Conservation (phyloP, 92 coral and sea anemone species). For the Zoanthus sansibaricus region DNA sequence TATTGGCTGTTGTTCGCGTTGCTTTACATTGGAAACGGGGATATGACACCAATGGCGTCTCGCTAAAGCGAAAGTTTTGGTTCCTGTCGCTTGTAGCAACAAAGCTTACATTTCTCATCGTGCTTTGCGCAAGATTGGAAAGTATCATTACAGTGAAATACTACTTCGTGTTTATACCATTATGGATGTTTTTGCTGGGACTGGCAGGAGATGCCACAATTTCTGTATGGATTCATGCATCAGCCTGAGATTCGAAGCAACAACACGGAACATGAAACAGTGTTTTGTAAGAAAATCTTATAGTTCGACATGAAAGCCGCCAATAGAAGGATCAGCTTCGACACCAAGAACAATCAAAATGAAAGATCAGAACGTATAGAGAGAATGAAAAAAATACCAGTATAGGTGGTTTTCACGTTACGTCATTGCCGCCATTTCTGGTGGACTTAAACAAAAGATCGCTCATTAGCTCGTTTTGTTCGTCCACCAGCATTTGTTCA, state of each 20-base stretch:
- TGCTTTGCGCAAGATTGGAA: conserved; percentile 85
- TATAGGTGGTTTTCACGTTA: no score
- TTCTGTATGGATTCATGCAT: conserved; percentile 74
- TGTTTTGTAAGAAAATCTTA: no score
- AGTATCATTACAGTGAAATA: conserved; percentile 77
- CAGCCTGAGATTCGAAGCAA: conserved; percentile 23
- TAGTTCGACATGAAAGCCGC: no score
- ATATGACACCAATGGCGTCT: conserved; percentile 62
- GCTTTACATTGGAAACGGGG: conserved; percentile 79
- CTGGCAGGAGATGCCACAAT: conserved; percentile 72
- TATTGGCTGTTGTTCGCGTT: conserved; percentile 70
- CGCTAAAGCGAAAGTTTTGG: conserved; percentile 84
- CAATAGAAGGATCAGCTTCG: no score
- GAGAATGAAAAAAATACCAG: no score
- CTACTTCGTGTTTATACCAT: conserved; percentile 85
- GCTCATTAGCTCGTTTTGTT: no score
- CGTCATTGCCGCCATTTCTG: no score
- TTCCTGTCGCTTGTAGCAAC: conserved; percentile 72
- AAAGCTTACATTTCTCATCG: conserved; percentile 80
- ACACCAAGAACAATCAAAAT: no score
- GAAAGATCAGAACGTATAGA: no score
- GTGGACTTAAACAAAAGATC: no score
- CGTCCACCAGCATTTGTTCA: no score
- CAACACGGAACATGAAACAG: no score
- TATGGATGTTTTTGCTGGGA: conserved; percentile 86